Conservation (phyloP, 2,113 vertebrate species). For the Alectura lathami region DNA sequence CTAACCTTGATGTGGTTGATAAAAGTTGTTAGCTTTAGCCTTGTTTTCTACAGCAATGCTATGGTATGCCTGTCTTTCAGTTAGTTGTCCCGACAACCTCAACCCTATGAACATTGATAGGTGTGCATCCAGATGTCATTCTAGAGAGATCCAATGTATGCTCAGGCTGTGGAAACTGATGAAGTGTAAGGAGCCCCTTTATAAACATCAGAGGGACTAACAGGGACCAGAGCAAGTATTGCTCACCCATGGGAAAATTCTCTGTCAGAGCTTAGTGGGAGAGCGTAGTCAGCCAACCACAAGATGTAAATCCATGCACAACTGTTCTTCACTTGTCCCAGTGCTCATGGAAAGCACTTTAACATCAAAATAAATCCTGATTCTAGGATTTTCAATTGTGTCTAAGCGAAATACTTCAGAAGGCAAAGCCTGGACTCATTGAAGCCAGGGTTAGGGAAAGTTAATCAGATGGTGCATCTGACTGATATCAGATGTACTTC, state of each 20-base stretch:
- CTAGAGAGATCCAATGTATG: not conserved
- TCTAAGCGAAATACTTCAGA: not conserved
- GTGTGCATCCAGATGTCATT: not conserved
- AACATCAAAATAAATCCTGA: not conserved
- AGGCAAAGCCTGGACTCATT: not conserved
- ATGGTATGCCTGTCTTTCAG: not conserved
- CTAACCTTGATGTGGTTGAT: not conserved
- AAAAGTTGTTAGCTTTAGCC: not conserved
- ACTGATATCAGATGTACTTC: not conserved
- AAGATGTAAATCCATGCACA: not conserved
- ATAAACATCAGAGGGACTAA: not conserved
- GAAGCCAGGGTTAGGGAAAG: not conserved
- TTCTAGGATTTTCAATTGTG: constrained; percentile 17
- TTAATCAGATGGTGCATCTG: not conserved
- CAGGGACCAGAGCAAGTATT: not conserved
- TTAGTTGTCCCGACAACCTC: not conserved
- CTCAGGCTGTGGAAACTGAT: not conserved
- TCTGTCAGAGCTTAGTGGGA: not conserved
- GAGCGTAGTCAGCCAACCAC: not conserved
- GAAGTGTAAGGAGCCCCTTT: not conserved
- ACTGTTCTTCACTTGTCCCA: not conserved
- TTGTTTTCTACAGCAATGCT: not conserved
- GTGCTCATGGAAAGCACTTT: not conserved
- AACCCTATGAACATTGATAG: not conserved
- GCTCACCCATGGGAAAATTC: not conserved